Evolutionary conservation across 2,888 invertebrate genomes (phyloP), one percentile per base, ranked within the genome.

Genomic region (Microplitis deprimator): DNA sequence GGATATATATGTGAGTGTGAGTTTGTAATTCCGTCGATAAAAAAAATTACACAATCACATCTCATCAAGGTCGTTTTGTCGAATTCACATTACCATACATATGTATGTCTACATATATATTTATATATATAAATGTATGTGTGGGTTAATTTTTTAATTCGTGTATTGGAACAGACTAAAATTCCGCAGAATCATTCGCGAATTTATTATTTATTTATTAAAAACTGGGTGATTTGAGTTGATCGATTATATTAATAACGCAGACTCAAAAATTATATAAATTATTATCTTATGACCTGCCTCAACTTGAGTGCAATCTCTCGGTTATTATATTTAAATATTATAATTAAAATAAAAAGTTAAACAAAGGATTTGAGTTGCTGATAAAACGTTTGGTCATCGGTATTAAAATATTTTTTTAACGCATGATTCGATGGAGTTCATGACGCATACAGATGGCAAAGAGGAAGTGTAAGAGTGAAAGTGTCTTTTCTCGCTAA

Each of bases 41-140:
- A 88, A 81, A 71, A 85, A 85, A 87, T 89, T 89, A 88, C 89
- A 89, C 88, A 89, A 89, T 84, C 79, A 75, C 80, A 82, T 82
- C 82, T 82, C 83, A 83, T 87, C 87, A 87, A 88, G 88, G 88
- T 86, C 88, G 87, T 81, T 81, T 79, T 76, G 50, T 76, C 80
- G 80, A 61, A 17, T 65, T 62, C 8, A 65, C 20, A 65, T 64
- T 65, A 73, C 62, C 41, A 73, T 65, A 65, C 38, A 65, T 39
- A 71, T 70, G 60, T 59, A 70, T 70, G 60, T 70, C 29, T 68
- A 68, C 38, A 65, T 65, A 65, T 20, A 20, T 20, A 20, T 20
- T 20, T 20, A 1, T 20, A 20, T 20, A 20, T 16, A 62, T 62
- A 67, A 29, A 38, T 67, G 13, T 20, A 29, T 8, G 16, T 64